phyloP scores from a whole-genome alignment of 2,113 vertebrate genomes.

The Myrmecophaga tridactyla region DNA sequence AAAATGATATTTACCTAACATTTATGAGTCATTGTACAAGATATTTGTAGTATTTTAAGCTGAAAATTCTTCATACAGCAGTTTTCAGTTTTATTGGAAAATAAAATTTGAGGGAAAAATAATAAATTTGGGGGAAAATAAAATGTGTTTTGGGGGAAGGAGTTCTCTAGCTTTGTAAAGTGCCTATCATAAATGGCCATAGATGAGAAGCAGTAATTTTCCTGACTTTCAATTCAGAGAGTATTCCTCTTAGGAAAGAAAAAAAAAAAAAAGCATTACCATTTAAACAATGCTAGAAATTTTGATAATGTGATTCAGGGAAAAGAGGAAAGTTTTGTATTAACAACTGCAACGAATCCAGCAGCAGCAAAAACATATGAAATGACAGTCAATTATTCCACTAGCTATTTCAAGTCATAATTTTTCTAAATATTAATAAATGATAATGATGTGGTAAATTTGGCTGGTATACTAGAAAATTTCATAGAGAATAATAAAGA shows the following conservation, averaged over 20 bases:
- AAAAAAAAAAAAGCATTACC: not conserved
- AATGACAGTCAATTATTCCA: not conserved
- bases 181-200: not conserved
- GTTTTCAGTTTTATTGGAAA: conserved; percentile 23
- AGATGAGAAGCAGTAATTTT: not conserved
- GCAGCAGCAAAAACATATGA: not conserved
- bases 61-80: not conserved
- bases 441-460: not conserved
- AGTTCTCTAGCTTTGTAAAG: not conserved
- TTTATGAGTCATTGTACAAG: not conserved
- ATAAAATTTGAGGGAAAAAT: not conserved
- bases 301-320: not conserved
- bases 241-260: not conserved
- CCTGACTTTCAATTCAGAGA: not conserved
- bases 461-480: not conserved
- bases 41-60: not conserved
- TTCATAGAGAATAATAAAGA: not conserved
- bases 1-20: not conserved
- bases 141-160: not conserved
- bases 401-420: not conserved
- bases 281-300: not conserved
- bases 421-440: conserved; percentile 19
- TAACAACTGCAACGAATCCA: not conserved
- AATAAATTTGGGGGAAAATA: too few species aligned
- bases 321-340: not conserved